Conservation (phyloP, 2,888 invertebrate species). For the Chrysolina oricalcia region DNA sequence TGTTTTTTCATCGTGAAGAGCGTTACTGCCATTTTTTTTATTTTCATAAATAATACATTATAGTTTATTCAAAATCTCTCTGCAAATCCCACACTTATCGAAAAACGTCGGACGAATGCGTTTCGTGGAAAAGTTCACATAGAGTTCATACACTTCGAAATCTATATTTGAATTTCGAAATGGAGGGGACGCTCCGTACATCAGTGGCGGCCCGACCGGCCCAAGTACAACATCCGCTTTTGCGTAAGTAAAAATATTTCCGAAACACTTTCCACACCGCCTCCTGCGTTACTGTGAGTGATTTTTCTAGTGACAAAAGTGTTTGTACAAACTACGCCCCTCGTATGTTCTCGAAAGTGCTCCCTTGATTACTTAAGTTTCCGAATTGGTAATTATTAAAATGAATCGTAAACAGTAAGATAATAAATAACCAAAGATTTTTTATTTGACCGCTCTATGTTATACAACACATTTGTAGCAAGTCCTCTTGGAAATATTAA, state of each 20-base stretch:
- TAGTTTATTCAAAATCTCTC: neutral
- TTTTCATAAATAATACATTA: no score
- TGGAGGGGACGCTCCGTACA: slow-evolving; percentile 64
- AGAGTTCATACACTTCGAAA: slow-evolving; percentile 59
- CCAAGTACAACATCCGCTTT: slow-evolving; percentile 65
- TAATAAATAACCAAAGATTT: no score
- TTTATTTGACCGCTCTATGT: no score
- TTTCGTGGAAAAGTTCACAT: slow-evolving; percentile 51
- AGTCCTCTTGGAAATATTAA: no score
- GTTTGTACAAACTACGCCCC: neutral
- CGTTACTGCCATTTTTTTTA: no score
- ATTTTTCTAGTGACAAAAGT: neutral
- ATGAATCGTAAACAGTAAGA: neutral
- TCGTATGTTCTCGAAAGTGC: neutral
- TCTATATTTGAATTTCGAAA: slow-evolving; percentile 64
- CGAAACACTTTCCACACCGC: slow-evolving; percentile 18
- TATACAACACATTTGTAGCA: no score
- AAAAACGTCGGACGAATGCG: slow-evolving; percentile 35
- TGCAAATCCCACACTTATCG: neutral
- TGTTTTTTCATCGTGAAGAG: no score
- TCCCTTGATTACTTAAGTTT: no score
- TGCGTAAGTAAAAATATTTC: slow-evolving; percentile 60
- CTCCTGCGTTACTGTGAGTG: slow-evolving; percentile 13
- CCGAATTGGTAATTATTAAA: neutral
- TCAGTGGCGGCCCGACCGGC: slow-evolving; percentile 69